Base-by-base conservation (phyloP, 1,140 invertebrate species). In the Halyomorpha halys region DNA sequence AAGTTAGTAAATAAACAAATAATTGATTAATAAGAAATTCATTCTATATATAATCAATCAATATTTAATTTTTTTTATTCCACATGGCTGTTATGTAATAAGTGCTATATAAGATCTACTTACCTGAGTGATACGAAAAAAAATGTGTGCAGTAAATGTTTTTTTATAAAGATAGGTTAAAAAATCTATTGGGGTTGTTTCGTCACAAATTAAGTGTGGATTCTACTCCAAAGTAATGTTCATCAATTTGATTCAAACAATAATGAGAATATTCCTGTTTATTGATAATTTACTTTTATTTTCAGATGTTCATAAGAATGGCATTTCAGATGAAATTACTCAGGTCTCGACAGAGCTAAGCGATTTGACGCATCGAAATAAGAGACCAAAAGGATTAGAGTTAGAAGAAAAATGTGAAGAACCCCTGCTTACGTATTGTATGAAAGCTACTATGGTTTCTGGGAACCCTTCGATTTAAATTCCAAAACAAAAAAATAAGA, bases 301-400 rank as follows among this genome's bases (percentile, higher is more conserved):
- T 39, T 23, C 23, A 56, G 53, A 56, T 56, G 53, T 56, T 4
- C 53, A 56, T 21, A 56, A 56, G 14, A 56, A 56, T 56, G 53
- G 53, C 23, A 23, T 56, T 23, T 25, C 53, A 23, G 53, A 56
- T 4, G 53, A 56, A 56, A 56, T 56, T 23, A 56, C 53, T 9
- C 53, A 56, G 1, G 14, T 56, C 9, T 19, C 53, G 4, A 56
- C 53, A 1, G 53, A 56, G 14, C 15, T 56, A 23, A 25, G 53
- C 23, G 53, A 56, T 23, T 25, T 56, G 15, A 56, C 53, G 4
- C 53, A 56, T 23, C 19, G 53, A 25, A 56, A 56, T 27, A 56
- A 56, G 23, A 56, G 15, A 15, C 53, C 15, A 4, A 56, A 27
- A 56, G 18, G 18, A 25, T 23, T 25, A 23, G 53, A 56, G 14